Conservation (phyloP, 2,797 vertebrate species). For the Mormyrus hasselquistii region DNA sequence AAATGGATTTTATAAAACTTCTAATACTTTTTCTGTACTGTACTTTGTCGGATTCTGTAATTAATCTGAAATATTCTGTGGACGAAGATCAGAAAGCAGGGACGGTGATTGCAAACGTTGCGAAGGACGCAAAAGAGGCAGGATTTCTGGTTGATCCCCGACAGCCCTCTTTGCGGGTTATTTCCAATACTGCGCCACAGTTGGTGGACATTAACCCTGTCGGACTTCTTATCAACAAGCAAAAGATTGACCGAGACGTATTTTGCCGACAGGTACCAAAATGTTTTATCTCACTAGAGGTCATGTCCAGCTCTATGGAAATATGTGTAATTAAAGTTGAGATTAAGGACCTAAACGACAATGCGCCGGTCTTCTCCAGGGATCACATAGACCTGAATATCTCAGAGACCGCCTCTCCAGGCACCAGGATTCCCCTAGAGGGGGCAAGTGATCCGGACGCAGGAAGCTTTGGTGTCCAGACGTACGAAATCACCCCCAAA, state of each 20-base stretch:
- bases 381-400: constrained; percentile 94
- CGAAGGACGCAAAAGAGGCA: constrained; percentile 85
- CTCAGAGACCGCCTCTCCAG: constrained; percentile 89
- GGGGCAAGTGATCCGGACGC: constrained; percentile 95
- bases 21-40: constrained; percentile 69
- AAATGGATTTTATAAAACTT: constrained; percentile 78
- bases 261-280: constrained; percentile 89
- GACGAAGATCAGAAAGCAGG: constrained; percentile 96
- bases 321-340: constrained; percentile 98
- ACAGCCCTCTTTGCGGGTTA: constrained; percentile 84
- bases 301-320: constrained; percentile 99
- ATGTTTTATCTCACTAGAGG: constrained; percentile 92
- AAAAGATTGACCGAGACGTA: constrained; percentile 94
- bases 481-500: constrained; percentile 91
- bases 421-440: constrained; percentile 91
- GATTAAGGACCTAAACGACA: constrained; percentile 95
- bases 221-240: constrained; percentile 89
- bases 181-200: constrained; percentile 93
- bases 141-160: constrained; percentile 77
- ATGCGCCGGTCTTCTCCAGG: constrained; percentile 86
- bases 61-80: constrained; percentile 93
- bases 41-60: constrained; percentile 78
- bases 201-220: constrained; percentile 94
- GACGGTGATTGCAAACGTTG: constrained; percentile 92
- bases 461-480: constrained; percentile 89